Conservation (phyloP, 2,797 vertebrate genomes). For the Myotis myotis region DNA sequence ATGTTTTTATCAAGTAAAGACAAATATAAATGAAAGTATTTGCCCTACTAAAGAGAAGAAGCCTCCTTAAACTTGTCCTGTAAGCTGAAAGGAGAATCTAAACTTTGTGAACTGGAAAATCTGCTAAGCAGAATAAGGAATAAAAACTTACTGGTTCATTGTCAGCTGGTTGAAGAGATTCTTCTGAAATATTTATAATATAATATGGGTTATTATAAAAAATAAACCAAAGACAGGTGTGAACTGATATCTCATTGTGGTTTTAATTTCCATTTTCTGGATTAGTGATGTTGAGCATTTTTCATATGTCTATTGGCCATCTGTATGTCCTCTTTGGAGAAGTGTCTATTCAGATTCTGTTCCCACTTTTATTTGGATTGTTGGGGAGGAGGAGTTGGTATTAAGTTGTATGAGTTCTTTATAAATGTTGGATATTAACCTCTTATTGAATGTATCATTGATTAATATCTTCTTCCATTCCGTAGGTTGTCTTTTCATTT, state of each 20-base stretch:
- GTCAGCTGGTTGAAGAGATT: not conserved
- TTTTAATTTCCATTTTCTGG: not conserved
- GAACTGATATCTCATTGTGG: not conserved
- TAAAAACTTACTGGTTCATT: too few relatives aligned
- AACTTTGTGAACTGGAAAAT: not conserved
- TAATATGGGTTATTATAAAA: not conserved
- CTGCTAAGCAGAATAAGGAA: not conserved
- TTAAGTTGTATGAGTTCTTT: not conserved
- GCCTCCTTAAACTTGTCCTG: not conserved
- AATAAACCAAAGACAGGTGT: not conserved
- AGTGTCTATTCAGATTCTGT: not conserved
- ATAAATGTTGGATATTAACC: not conserved
- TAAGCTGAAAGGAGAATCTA: not conserved
- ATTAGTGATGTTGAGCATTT: not conserved
- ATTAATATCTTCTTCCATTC: not conserved
- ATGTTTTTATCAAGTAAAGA: not conserved
- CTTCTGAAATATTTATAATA: not conserved
- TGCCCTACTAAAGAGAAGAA: not conserved
- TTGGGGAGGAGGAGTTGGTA: not conserved
- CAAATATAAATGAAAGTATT: not conserved
- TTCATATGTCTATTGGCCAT: not conserved
- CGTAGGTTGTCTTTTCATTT: not conserved
- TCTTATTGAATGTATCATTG: not conserved
- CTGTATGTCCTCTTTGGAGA: not conserved
- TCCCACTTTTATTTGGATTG: not conserved